Base-by-base conservation (phyloP, 2,113 vertebrate species). In the Apodemus speciosus region DNA sequence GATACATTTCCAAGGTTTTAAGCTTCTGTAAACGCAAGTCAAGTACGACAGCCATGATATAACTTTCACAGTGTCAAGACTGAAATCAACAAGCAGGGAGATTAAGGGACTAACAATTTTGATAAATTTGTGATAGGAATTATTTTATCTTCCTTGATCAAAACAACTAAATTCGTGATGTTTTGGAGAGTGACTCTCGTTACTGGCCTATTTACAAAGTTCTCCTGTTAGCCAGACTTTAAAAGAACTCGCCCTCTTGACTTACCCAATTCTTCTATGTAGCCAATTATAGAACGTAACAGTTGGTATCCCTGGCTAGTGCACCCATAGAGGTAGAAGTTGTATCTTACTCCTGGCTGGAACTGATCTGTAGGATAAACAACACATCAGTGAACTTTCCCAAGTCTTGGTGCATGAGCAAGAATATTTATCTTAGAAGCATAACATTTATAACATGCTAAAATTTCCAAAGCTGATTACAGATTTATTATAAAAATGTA, bases 231-330 rank as follows among this genome's bases (percentile, higher is more conserved):
- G 20, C 62, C n/a, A 40, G 85, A 89, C n/a, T 77, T 56, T 46
- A 68, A 92, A 91, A 80, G n/a, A 83, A 60, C 13, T 30, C n/a
- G 88, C 30, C 85, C 56, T 75, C 35, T 68, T 58, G 46, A 98
- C 98, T 98, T 98, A 98, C 98, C 96, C 83, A 98, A 68, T 88
- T 98, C 98, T 97, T 98, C 94, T 85, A 92, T 93, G 88, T 98
- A 98, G 9, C 98, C 98, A 62, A 96, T 95, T 87, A 98, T 3
- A 11, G 97, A 97, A 85, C 97, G 98, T 69, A 98, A 0, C 84
- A 98, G 95, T 71, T 98, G 98, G 97, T 98, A 98, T 69, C 98
- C 98, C 86, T 96, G 95, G 73, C 97, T 96, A 96, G 96, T 98
- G 96, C 98, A 98, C 60, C 98, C 98, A 80, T 98, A 98, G 0